Percentiles rank a stretch among this genome's conserved stretches.
These are phyloP conservation scores for Thymelicus acteon DNA, from an alignment of 2,888 invertebrate genomes.

Conservation along the genomic window DNA sequence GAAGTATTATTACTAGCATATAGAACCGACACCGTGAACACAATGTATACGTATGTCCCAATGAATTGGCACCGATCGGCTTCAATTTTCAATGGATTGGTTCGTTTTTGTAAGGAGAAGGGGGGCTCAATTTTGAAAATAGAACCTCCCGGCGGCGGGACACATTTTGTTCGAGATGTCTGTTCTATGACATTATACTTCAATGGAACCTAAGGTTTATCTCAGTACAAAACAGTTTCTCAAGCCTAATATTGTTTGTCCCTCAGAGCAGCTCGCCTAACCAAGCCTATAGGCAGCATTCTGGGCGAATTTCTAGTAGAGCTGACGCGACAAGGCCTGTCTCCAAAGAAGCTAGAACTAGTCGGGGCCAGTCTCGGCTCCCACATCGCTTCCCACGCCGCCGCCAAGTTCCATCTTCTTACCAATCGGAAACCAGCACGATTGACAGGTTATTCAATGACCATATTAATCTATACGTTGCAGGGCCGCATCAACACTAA, in stretches of 20 bases:
- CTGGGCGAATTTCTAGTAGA: conserved; percentile 69
- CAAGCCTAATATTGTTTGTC: conserved; percentile 20
- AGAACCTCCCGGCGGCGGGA: too few species aligned
- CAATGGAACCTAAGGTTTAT: too few species aligned
- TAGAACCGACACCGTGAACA: too few species aligned
- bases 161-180: too few species aligned
- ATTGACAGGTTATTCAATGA: conserved; percentile 55
- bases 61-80: too few species aligned
- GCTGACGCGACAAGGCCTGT: conserved; percentile 60
- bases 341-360: conserved; percentile 60
- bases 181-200: too few species aligned
- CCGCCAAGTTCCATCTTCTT: conserved; percentile 58
- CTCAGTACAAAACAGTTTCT: not conserved
- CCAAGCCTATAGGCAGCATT: conserved; percentile 65
- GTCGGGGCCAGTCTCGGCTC: conserved; percentile 74
- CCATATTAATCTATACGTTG: not conserved
- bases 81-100: too few species aligned
- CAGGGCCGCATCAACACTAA: too few species aligned
- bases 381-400: conserved; percentile 67
- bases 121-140: too few species aligned
- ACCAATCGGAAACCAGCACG: conserved; percentile 63
- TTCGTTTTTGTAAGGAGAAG: too few species aligned
- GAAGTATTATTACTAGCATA: too few species aligned
- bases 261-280: conserved; percentile 69
- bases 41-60: too few species aligned